Evolutionary conservation across 1,140 invertebrate genomes (phyloP).

Genomic region (Ooceraea biroi): DNA sequence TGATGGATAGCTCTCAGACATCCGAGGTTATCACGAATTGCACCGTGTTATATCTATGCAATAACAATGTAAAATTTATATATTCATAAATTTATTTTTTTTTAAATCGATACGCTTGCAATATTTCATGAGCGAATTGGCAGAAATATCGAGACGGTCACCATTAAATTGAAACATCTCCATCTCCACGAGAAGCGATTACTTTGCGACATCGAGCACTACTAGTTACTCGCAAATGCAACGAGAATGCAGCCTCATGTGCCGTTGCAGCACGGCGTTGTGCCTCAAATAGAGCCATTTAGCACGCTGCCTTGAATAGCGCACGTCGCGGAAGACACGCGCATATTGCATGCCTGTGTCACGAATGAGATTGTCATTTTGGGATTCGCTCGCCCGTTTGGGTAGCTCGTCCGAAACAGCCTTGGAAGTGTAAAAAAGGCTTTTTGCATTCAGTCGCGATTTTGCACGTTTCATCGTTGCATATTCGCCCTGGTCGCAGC

Average conservation of each 20-base stretch:
- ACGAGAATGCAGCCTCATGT: background rate
- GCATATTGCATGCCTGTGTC: background rate
- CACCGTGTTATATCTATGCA: background rate
- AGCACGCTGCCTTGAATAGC: constrained; percentile 41
- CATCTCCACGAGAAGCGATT: background rate
- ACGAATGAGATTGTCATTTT: constrained; percentile 14
- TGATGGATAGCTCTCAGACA: background rate
- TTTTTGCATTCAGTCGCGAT: background rate
- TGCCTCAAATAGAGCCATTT: constrained; percentile 51
- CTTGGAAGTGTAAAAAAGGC: background rate
- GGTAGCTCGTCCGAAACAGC: background rate
- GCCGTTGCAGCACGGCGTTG: background rate
- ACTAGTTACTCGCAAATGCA: background rate
- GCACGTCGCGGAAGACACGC: constrained; percentile 12
- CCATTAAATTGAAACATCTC: constrained; percentile 5
- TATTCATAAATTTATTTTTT: background rate
- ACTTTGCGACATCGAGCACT: background rate
- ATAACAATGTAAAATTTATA: background rate
- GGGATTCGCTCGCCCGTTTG: too few species aligned
- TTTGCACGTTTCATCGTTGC: background rate
- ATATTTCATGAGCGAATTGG: background rate
- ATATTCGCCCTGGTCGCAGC: background rate
- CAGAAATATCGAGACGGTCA: background rate
- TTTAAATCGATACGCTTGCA: background rate
- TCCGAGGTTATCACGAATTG: background rate